These are phyloP conservation scores for Peromyscus eremicus DNA, from an alignment of 2,797 vertebrate species.

Conservation along the genomic window DNA sequence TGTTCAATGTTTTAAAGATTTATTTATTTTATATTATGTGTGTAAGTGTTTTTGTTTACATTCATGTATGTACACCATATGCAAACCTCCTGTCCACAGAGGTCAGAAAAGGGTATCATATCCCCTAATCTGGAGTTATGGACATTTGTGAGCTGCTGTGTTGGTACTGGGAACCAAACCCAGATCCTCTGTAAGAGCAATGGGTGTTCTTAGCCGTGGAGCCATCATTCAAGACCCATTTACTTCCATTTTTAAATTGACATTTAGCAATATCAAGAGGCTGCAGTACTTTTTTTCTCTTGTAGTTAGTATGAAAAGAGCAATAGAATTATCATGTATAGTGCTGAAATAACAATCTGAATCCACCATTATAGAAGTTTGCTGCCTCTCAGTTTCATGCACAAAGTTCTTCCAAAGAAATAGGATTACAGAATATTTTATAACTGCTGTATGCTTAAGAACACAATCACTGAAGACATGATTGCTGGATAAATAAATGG, in stretches of 20 bases:
- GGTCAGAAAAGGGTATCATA: not conserved
- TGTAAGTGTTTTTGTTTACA: not conserved
- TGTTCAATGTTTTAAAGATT: not conserved
- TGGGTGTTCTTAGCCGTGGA: not conserved
- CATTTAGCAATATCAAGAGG: not conserved
- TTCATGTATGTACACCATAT: not conserved
- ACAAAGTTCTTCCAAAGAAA: conserved; percentile 14
- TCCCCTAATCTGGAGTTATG: not conserved
- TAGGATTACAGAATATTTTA: not conserved
- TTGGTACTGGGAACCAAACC: not conserved
- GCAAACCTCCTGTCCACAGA: no score
- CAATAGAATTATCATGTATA: not conserved
- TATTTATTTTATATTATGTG: not conserved
- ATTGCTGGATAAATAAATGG: not conserved
- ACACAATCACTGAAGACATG: not conserved
- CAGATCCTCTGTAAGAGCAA: not conserved
- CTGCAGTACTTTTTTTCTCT: not conserved
- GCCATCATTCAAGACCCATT: not conserved
- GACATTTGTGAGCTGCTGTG: not conserved
- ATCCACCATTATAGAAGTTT: not conserved
- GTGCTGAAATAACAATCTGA: not conserved
- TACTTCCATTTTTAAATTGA: not conserved
- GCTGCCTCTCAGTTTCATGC: not conserved
- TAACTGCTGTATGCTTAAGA: not conserved
- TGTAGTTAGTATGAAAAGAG: not conserved